Evolutionary conservation across 2,797 vertebrate species (phyloP).

Genomic region (Acanthurus leucopareius): DNA sequence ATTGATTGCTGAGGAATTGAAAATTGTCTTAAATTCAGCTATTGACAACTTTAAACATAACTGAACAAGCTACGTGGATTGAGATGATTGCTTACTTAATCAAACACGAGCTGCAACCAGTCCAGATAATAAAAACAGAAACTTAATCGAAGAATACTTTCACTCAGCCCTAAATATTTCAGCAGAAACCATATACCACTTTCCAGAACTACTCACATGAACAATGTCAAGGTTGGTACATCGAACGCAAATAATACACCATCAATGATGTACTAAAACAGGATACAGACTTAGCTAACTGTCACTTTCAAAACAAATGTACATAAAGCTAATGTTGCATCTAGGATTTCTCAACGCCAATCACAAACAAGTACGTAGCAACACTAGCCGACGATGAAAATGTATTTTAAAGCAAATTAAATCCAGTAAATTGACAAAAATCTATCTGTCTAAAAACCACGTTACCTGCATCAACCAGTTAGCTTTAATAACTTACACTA

Average conservation of each 20-base stretch:
- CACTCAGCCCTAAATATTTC: constrained; percentile 67
- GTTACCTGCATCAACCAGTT: background rate
- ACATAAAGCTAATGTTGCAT: constrained; percentile 10
- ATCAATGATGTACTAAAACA: background rate
- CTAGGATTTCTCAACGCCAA: background rate
- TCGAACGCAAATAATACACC: constrained; percentile 12
- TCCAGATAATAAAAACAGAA: background rate
- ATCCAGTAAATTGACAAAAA: background rate
- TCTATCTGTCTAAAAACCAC: accelerated
- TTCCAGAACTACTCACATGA: constrained; percentile 26
- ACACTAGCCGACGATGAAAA: background rate
- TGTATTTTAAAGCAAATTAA: background rate
- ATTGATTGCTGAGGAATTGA: background rate
- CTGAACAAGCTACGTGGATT: background rate
- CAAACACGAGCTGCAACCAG: background rate
- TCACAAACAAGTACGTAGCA: background rate
- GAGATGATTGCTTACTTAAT: background rate
- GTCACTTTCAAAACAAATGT: constrained; percentile 25
- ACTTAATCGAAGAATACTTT: constrained; percentile 22
- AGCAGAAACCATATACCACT: constrained; percentile 50
- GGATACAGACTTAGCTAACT: background rate
- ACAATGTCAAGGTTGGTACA: background rate
- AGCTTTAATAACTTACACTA: background rate
- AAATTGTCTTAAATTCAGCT: background rate
- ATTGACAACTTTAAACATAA: too few relatives aligned